These are phyloP conservation scores for Leptopilina boulardi DNA, from an alignment of 1,140 invertebrate genomes.

Conservation along the genomic window DNA sequence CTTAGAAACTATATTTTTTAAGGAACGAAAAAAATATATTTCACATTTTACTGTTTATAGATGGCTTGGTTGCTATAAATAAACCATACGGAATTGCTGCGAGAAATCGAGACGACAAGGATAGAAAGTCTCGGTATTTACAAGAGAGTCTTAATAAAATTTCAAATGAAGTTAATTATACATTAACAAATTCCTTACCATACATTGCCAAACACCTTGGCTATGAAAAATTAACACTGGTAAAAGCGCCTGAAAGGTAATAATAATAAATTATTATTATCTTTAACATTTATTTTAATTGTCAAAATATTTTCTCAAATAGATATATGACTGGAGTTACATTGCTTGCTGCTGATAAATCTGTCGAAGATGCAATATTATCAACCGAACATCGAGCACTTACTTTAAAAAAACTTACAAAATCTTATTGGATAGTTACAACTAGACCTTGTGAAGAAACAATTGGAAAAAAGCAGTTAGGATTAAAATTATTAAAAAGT, in stretches of 20 bases:
- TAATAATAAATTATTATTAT: constrained; percentile 9
- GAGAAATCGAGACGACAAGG: not conserved
- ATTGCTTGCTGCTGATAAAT: constrained; percentile 52
- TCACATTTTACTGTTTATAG: constrained; percentile 54
- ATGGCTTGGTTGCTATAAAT: constrained; percentile 70
- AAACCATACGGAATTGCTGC: constrained; percentile 72
- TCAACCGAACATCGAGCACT: constrained; percentile 39
- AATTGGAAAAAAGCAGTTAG: constrained; percentile 50
- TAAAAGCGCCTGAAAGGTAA: constrained; percentile 68
- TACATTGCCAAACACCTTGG: constrained; percentile 59
- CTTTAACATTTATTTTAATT: not conserved
- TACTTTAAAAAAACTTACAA: constrained; percentile 39
- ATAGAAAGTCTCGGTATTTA: not conserved
- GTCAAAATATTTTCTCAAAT: constrained; percentile 5
- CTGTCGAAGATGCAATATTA: constrained; percentile 38
- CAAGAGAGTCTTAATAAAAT: constrained; percentile 40
- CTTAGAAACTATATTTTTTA: not conserved
- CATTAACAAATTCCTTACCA: constrained; percentile 60
- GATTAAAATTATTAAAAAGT: constrained; percentile 43
- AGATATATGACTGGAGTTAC: constrained; percentile 65
- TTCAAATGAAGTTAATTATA: constrained; percentile 54
- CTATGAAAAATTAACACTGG: constrained; percentile 55
- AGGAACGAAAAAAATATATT: not conserved
- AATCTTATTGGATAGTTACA: constrained; percentile 65
- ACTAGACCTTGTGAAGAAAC: constrained; percentile 54